Conservation (phyloP, 2,888 invertebrate species). For the Brachyptera putata region DNA sequence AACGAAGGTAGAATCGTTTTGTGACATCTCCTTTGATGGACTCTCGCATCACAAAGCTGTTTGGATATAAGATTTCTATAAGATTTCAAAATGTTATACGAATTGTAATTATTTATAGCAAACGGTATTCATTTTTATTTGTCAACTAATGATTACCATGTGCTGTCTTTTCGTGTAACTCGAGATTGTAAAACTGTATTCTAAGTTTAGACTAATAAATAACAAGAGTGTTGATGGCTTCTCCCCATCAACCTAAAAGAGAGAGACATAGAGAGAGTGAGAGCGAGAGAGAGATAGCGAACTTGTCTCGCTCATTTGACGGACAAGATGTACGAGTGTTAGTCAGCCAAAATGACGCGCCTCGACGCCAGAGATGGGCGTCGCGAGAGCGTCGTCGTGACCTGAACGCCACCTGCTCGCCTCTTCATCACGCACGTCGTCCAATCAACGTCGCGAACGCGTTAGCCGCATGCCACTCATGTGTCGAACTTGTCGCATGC, state of each 20-base stretch:
- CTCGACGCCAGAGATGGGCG: slow-evolving; percentile 13
- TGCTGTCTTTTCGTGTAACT: not conserved
- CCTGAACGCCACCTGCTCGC: slow-evolving; percentile 13
- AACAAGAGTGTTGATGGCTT: not conserved
- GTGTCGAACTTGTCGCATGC: not conserved
- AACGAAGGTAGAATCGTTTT: too few species aligned
- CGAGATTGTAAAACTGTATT: not conserved
- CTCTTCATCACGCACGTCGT: slow-evolving; percentile 13
- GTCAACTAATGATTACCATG: slow-evolving; percentile 4
- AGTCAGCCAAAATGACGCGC: slow-evolving; percentile 6
- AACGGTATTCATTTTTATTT: too few species aligned
- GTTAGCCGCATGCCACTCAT: not conserved
- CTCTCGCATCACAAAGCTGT: too few species aligned
- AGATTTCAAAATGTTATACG: too few species aligned
- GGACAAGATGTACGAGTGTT: not conserved
- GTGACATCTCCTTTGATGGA: too few species aligned
- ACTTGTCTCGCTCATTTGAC: not conserved
- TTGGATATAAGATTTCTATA: too few species aligned
- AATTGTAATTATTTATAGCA: too few species aligned
- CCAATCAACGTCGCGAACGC: slow-evolving; percentile 14
- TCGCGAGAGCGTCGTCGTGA: not conserved
- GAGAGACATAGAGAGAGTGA: slow-evolving; percentile 1
- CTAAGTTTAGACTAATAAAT: slow-evolving; percentile 6
- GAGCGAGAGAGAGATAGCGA: not conserved
- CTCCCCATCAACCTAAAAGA: slow-evolving; percentile 5